Evolutionary conservation across 2,888 invertebrate genomes (phyloP), one percentile per base, ranked within the genome.

Genomic region (Pheosia tremula): DNA sequence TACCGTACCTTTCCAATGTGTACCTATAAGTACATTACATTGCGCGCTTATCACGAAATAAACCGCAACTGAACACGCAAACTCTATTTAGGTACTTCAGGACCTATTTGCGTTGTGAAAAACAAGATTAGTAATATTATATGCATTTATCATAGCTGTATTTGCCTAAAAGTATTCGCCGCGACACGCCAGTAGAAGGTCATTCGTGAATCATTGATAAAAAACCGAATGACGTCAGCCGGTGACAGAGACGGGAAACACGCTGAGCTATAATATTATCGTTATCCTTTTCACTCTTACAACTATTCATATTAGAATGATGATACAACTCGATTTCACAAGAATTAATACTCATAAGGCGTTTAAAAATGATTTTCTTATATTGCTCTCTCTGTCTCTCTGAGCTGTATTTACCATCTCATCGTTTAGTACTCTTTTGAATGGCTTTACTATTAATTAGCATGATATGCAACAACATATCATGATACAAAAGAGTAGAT

Each of bases 221-320:
- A 74, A 74, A 63, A 68, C 59, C 55, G 55, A n/a, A 57, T 72
- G 57, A 64, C 72, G 70, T 74, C 74, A 74, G 52, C 36, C 37
- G 24, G 62, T 50, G 55, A 36, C 57, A 38, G 53, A 53, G 24
- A 58, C 39, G 49, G 56, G 60, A 59, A 47, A 47, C 47, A 47
- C 47, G 47, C n/a, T 6, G 37, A 7, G 50, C 36, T 39, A 50
- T 24, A 53, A 50, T 24, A 53, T 41, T 9, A 38, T 38, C 11
- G 36, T 24, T 24, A 24, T 52, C 47, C n/a, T n/a, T 1, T 13
- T 24, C n/a, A 50, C 50, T 50, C 53, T 5, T 53, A 53, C 11
- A 11, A 7, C 36, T 8, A 37, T 37, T 37, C 24, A 24, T 11
- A 37, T 53, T 37, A 53, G 5, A 10, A 10, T 11, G 53, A 37